Evolutionary conservation across 2,888 invertebrate species (phyloP), one percentile per base, ranked within the genome.

Genomic region (Campoletis raptor): DNA sequence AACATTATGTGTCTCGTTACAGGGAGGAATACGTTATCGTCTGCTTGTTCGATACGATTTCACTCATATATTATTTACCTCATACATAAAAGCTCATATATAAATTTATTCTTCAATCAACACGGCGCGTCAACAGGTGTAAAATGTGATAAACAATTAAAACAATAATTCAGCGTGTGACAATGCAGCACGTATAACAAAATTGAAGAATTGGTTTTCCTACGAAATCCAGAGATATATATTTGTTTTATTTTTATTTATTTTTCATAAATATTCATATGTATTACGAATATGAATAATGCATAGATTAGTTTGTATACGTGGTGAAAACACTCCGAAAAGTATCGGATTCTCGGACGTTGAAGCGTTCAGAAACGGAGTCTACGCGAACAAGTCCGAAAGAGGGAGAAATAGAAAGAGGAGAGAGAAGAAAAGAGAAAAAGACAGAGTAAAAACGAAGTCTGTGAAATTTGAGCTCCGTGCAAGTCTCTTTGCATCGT

Each of bases 401-500:
- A 37, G 54, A 48, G 40, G 15, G 21, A 73, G 73, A 70, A 48
- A n/a, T 24, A 18, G 42, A 52, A 70, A n/a, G 42, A 30, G 8
- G 72, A 48, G 30, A 12, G 70, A 45, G 45, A 36, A 66, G 54
- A 42, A 30, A n/a, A 48, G 57, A 81, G 72, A 67, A 21, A 37
- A 42, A 66, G 24, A 48, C 37, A 15, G 30, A 66, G n/a, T 18
- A 54, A 52, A 37, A n/a, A 52, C 12, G 40, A 57, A 76, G 80
- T 77, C 76, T 67, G 85, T 69, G 80, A 81, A 81, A 86, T 86
- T 81, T 81, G 81, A 83, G 69, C 81, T 78, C 64, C 81, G 67
- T 69, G 81, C 67, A 78, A 83, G 80, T 83, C 83, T 83, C 83
- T 81, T 86, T 81, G 86, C 67, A 83, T 69, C 77, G 48, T 45